These are phyloP conservation scores for Leucosticte australis DNA, from an alignment of 2,113 vertebrate species.

Conservation along the genomic window DNA sequence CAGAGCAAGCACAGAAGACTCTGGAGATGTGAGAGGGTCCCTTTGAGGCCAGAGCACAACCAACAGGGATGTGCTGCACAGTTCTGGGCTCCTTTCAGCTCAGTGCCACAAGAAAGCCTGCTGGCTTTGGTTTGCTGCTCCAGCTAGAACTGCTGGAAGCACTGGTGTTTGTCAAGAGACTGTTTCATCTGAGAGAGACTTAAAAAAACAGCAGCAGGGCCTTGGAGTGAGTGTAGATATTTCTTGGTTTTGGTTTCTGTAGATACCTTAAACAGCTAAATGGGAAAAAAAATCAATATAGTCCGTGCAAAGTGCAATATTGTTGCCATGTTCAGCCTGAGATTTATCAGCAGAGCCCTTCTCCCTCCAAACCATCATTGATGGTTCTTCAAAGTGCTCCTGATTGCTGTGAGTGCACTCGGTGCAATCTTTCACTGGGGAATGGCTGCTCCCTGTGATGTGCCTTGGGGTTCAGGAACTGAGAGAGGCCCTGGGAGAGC, in stretches of 20 bases:
- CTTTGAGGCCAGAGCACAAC: not conserved
- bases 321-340: not conserved
- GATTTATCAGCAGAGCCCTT: not conserved
- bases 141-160: not conserved
- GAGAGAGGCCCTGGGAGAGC: not conserved
- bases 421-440: not conserved
- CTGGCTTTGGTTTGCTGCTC: not conserved
- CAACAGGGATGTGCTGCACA: not conserved
- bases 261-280: not conserved
- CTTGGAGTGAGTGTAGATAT: not conserved
- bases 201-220: not conserved
- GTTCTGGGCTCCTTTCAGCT: not conserved
- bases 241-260: not conserved
- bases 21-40: not conserved
- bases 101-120: not conserved
- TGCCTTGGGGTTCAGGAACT: not conserved
- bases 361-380: not conserved
- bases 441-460: not conserved
- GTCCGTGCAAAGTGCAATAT: not conserved
- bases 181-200: not conserved
- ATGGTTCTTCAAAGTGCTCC: not conserved
- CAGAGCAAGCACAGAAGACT: not conserved
- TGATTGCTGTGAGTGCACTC: not conserved
- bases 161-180: not conserved
- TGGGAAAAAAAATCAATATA: not conserved